Conservation (phyloP, 1,140 invertebrate genomes). For the Trigoniulus corallinus region DNA sequence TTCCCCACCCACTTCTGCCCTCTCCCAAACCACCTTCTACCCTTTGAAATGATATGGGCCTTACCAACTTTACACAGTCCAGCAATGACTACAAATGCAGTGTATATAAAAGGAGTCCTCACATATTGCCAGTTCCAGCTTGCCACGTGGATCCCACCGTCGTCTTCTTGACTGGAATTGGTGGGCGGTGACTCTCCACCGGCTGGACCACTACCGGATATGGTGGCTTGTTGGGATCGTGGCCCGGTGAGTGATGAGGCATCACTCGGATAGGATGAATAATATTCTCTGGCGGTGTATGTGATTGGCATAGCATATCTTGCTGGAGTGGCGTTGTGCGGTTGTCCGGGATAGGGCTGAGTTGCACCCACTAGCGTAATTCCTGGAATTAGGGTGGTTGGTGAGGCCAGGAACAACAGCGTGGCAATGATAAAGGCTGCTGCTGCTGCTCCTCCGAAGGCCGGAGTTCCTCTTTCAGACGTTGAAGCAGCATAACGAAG, state of each 20-base stretch:
- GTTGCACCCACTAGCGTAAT: too few species aligned
- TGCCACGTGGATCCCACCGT: constrained; percentile 25
- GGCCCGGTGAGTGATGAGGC: not conserved
- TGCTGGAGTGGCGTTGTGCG: not conserved
- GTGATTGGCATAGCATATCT: not conserved
- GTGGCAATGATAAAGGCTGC: too few species aligned
- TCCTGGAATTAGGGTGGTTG: too few species aligned
- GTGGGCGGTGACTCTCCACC: not conserved
- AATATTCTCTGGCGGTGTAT: not conserved
- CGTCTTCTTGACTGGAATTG: constrained; percentile 17
- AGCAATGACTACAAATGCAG: constrained; percentile 39
- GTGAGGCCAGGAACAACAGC: too few species aligned
- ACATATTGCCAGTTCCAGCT: constrained; percentile 38
- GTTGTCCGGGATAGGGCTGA: not conserved
- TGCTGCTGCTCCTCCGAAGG: too few species aligned
- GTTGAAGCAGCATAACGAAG: too few species aligned
- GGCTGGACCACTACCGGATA: not conserved
- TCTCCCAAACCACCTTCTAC: not conserved
- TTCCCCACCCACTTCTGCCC: not conserved
- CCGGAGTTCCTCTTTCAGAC: too few species aligned
- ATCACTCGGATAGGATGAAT: not conserved
- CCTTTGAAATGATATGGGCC: constrained; percentile 11
- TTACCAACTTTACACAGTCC: constrained; percentile 42
- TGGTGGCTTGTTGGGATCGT: not conserved
- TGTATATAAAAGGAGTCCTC: constrained; percentile 37